Evolutionary conservation across 1,140 invertebrate species (phyloP).

Genomic region (Pemphigus obesinymphae): DNA sequence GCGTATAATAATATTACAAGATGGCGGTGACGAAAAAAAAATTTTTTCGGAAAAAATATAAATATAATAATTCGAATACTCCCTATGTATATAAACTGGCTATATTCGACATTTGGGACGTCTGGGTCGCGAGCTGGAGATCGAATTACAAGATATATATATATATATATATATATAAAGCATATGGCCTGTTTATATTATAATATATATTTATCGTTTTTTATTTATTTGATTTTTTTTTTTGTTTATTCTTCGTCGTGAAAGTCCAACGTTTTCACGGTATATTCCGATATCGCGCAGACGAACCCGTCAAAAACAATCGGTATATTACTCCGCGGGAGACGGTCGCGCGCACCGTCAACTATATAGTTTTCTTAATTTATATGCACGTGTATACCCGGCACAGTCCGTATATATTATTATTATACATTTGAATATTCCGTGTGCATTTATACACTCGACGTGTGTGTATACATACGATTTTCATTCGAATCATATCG

Average conservation of each 20-base stretch:
- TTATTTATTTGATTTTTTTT: neutral
- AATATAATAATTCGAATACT: too few relatives aligned
- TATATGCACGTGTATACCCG: neutral
- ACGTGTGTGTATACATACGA: neutral
- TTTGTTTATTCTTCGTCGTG: neutral
- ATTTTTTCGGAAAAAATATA: too few relatives aligned
- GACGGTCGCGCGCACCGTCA: constrained; percentile 4
- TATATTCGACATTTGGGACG: too few relatives aligned
- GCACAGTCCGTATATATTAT: too few relatives aligned
- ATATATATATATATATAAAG: too few relatives aligned
- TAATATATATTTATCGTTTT: neutral
- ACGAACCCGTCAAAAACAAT: constrained; percentile 33
- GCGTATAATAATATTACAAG: too few relatives aligned
- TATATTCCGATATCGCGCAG: constrained; percentile 27
- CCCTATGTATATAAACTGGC: too few relatives aligned
- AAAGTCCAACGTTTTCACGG: constrained; percentile 3
- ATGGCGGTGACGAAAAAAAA: too few relatives aligned
- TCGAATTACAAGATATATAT: neutral
- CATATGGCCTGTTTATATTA: neutral
- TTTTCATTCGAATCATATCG: constrained; percentile 7
- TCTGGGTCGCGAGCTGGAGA: neutral
- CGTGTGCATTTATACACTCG: too few relatives aligned
- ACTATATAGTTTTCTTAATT: constrained; percentile 36
- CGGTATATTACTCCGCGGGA: constrained; percentile 17
- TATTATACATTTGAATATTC: too few relatives aligned